Evolutionary conservation across 2,888 invertebrate genomes (phyloP), one percentile per base, ranked within the genome.

Genomic region (Drosophila birchii): DNA sequence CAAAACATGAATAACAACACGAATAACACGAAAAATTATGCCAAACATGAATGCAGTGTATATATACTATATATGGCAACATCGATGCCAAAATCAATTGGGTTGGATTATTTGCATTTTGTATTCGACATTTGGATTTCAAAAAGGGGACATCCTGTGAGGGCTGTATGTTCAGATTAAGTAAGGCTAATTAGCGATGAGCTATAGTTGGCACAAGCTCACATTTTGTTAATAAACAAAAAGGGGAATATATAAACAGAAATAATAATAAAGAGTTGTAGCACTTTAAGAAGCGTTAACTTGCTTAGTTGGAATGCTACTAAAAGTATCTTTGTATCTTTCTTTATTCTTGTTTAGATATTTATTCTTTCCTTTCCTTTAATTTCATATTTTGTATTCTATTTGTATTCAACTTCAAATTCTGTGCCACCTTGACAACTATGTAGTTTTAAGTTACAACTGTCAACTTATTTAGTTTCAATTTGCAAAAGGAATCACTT

Each of bases 401-500:
- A 8, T n/a, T 39, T 9, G 1, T 29, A 29, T 7, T 29, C 5
- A 39, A 18, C 18, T 11, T 11, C 5, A 20, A 43, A 18, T 20
- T 41, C 18, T 47, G 16, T 2, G 12, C 16, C 16, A 16, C 29
- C 32, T 39, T 47, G 47, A 18, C 12, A 18, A 41, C 29, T 43
- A 14, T 23, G 41, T 20, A 9, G 16, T 18, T 51, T 36, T 29
- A 63, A 38, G 43, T 38, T 53, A 8, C 20, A 36, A 44, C n/a
- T n/a, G 63, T 32, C 75, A 68, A 74, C 63, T 64, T 70, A 75
- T 75, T 84, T 75, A 38, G 58, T 53, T 62, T 61, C 76, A 76
- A 75, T 71, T 75, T 61, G 70, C 72, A n/a, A 61, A 69, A 61
- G 55, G 62, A 70, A 56, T 53, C 41, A 56, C 76, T 77, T 58